These are phyloP conservation scores for Reinhardtius hippoglossoides DNA, from an alignment of 2,113 vertebrate genomes.

Conservation along the genomic window DNA sequence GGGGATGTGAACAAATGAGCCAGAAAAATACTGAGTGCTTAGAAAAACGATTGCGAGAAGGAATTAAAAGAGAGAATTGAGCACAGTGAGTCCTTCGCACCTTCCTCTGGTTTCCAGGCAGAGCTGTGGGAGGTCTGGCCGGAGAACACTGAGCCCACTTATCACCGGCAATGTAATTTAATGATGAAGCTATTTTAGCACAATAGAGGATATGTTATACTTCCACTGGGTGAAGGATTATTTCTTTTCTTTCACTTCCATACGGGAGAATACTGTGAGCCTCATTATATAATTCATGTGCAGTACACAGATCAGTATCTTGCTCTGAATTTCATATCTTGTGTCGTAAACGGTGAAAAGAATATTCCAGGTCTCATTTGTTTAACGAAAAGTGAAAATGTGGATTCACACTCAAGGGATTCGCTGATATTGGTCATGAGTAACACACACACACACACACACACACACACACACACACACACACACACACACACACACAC, in stretches of 20 bases:
- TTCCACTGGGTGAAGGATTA: not conserved
- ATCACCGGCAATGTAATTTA: not conserved
- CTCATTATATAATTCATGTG: not conserved
- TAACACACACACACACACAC: not conserved
- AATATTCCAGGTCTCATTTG: not conserved
- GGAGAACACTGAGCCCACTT: not conserved
- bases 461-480: not conserved
- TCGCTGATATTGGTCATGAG: not conserved
- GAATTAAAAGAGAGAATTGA: slow-evolving; percentile 12
- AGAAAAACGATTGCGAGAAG: not conserved
- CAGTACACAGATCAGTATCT: not conserved
- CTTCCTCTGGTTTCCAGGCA: not conserved
- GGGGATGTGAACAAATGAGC: not conserved
- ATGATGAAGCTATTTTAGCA: not conserved
- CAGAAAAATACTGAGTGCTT: not conserved
- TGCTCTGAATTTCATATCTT: not conserved
- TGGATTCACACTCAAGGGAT: not conserved
- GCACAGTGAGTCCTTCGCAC: slow-evolving; percentile 39
- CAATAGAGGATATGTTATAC: not conserved
- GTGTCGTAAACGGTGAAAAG: not conserved
- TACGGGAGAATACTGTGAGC: not conserved
- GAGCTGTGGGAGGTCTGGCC: slow-evolving; percentile 30
- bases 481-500: not conserved
- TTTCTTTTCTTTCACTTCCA: not conserved
- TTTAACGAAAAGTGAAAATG: not conserved